phyloP scores from a whole-genome alignment of 2,113 vertebrate genomes.

The Choloepus hoffmanni region DNA sequence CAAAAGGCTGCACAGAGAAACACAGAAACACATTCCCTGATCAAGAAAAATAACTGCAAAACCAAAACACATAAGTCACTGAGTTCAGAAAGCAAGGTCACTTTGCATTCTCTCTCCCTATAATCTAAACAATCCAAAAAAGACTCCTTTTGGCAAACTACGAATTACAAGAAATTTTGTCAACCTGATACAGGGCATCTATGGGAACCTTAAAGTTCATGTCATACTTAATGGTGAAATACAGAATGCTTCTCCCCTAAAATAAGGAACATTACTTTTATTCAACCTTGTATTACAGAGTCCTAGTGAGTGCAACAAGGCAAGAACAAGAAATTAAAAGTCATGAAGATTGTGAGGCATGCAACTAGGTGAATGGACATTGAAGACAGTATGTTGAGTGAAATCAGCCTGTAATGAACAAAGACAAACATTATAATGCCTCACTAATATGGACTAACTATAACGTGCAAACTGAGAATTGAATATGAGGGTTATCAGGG shows the following conservation, averaged over 20 bases:
- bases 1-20: constrained; percentile 20
- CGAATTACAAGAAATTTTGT: not conserved
- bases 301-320: not conserved
- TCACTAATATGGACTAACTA: too few species aligned
- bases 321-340: not conserved
- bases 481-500: too few species aligned
- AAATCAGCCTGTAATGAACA: too few species aligned
- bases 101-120: not conserved
- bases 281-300: not conserved
- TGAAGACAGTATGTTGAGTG: too few species aligned
- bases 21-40: not conserved
- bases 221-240: not conserved
- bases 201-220: not conserved
- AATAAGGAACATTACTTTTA: not conserved
- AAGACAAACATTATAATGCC: too few species aligned
- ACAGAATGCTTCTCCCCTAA: not conserved
- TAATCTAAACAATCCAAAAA: not conserved
- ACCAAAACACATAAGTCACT: not conserved
- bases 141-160: constrained; percentile 3
- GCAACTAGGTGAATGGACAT: too few species aligned
- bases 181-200: not conserved
- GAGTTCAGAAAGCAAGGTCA: not conserved
- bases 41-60: constrained; percentile 1
- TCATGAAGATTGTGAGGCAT: too few species aligned
- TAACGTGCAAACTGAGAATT: too few species aligned